Conservation (phyloP, 2,888 invertebrate species). For the Galerucella nymphaeae region DNA sequence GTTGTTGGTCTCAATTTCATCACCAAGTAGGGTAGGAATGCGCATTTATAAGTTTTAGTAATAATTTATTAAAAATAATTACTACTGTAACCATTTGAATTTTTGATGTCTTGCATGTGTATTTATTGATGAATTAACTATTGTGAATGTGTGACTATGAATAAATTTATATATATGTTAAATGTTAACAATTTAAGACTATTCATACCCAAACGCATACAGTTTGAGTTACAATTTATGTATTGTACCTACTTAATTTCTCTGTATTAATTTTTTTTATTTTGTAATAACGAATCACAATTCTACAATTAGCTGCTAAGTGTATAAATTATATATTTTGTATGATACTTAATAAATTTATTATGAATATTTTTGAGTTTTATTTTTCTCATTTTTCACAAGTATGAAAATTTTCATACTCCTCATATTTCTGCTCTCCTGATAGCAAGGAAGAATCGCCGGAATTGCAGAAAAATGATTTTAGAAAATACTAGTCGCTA, state of each 20-base stretch:
- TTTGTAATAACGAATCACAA: conserved; percentile 30
- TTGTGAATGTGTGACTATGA: conserved; percentile 2
- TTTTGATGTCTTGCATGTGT: not conserved
- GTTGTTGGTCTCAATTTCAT: not conserved
- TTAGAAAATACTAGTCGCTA: too few species aligned
- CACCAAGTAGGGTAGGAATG: not conserved
- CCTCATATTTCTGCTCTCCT: too few species aligned
- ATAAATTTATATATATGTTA: not conserved
- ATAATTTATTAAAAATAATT: not conserved
- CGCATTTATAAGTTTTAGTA: not conserved
- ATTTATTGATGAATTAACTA: conserved; percentile 3
- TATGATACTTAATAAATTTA: conserved; percentile 42
- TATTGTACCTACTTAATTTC: conserved; percentile 17
- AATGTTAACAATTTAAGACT: conserved; percentile 3
- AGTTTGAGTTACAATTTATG: conserved; percentile 16
- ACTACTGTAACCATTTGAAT: not conserved
- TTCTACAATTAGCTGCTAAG: conserved; percentile 28
- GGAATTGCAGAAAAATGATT: too few species aligned
- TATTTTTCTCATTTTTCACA: not conserved
- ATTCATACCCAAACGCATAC: conserved; percentile 2
- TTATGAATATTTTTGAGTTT: not conserved
- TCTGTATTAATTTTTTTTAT: conserved; percentile 24
- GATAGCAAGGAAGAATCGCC: too few species aligned
- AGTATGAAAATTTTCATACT: too few species aligned
- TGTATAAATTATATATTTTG: conserved; percentile 45